phyloP scores from a whole-genome alignment of 2,113 vertebrate species.

The Glaucidium brasilianum region DNA sequence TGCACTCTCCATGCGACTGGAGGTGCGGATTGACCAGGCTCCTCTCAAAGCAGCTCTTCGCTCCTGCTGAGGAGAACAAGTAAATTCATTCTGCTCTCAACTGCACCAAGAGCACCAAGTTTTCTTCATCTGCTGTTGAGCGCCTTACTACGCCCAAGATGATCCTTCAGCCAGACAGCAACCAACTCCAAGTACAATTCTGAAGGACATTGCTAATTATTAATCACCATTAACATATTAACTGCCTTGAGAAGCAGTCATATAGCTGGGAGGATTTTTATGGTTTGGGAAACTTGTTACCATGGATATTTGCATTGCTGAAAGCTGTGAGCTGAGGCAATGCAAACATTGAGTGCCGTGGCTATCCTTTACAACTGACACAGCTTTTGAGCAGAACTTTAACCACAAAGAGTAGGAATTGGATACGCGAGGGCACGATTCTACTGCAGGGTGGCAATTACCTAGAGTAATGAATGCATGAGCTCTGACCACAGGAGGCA shows the following conservation, averaged over 20 bases:
- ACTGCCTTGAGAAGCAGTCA: background rate
- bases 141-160: background rate
- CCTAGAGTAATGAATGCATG: slow-evolving; percentile 91
- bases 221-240: background rate
- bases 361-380: background rate
- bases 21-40: background rate
- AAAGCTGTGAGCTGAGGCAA: background rate
- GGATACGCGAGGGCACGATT: accelerated
- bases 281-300: background rate
- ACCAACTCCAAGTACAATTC: background rate
- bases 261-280: background rate
- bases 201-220: background rate
- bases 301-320: background rate
- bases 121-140: background rate
- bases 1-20: background rate
- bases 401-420: background rate
- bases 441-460: slow-evolving; percentile 26
- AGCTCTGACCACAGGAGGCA: slow-evolving; percentile 84
- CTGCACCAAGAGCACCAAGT: background rate
- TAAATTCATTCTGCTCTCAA: background rate
- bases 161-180: background rate
- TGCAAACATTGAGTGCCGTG: background rate
- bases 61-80: background rate
- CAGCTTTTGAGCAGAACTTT: background rate
- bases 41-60: background rate